These are phyloP conservation scores for Delia radicum DNA, from an alignment of 1,140 invertebrate species.

Conservation along the genomic window DNA sequence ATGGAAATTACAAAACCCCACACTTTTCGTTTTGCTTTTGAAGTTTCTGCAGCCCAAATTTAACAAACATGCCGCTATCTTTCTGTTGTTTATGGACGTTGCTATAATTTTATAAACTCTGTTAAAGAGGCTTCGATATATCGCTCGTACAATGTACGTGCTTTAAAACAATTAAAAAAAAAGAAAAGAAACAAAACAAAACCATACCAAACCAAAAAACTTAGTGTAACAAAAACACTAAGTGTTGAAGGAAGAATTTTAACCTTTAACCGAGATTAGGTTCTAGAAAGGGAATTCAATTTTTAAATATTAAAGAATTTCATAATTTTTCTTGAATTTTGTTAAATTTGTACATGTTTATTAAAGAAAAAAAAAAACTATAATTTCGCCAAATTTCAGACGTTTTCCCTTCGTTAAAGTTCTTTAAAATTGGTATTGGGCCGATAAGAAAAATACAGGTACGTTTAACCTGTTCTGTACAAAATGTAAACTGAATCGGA, in stretches of 20 bases:
- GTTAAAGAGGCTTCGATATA: not conserved
- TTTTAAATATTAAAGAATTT: not conserved
- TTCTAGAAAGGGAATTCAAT: no score
- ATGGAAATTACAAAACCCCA: slow-evolving; percentile 16
- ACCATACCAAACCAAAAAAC: not conserved
- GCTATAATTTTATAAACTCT: not conserved
- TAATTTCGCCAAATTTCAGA: no score
- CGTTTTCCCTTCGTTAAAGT: no score
- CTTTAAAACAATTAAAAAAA: slow-evolving; percentile 15
- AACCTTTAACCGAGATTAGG: no score
- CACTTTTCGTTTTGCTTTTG: not conserved
- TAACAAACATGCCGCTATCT: not conserved
- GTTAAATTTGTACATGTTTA: no score
- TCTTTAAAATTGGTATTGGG: no score
- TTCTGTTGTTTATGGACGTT: not conserved
- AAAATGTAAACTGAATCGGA: no score
- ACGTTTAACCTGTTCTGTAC: no score
- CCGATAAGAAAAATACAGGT: no score
- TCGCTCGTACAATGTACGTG: slow-evolving; percentile 4
- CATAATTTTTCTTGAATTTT: no score
- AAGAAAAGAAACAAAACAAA: not conserved
- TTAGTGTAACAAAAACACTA: not conserved
- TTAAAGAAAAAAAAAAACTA: no score
- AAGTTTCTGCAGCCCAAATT: not conserved
- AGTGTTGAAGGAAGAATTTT: not conserved